A percentile compares a stretch with the other conserved stretches of the same genome.
Conservation (phyloP, 2,797 vertebrate species). For the Selene dorsalis region DNA sequence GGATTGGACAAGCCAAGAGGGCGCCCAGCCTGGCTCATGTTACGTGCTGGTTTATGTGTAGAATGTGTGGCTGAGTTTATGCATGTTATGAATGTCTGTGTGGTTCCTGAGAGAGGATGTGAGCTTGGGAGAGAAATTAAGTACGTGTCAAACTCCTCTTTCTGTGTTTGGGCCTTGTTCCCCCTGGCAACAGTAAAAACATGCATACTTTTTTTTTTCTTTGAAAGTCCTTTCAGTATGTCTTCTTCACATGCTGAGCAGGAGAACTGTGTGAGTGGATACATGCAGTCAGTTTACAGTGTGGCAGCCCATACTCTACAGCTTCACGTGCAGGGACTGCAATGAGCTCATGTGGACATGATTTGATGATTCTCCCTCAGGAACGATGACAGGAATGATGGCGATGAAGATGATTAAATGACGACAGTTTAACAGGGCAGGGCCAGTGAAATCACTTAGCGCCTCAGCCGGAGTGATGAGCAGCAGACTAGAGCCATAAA, state of each 20-base stretch:
- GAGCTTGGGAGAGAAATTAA: constrained; percentile 72
- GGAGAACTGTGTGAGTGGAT: constrained; percentile 17
- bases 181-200: constrained; percentile 81
- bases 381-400: constrained; percentile 40
- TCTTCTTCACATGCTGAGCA: constrained; percentile 34
- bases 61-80: constrained; percentile 47
- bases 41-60: constrained; percentile 46
- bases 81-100: constrained; percentile 55
- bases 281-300: constrained; percentile 46
- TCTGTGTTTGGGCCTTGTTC: constrained; percentile 75
- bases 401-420: constrained; percentile 48
- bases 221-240: constrained; percentile 32
- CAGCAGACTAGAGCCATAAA: constrained; percentile 48
- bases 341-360: constrained; percentile 51
- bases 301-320: constrained; percentile 18
- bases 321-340: constrained; percentile 32
- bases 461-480: constrained; percentile 52
- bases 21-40: constrained; percentile 57
- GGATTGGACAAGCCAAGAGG: constrained; percentile 53
- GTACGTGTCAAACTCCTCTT: constrained; percentile 69
- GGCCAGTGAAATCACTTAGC: constrained; percentile 56
- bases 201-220: constrained; percentile 63
- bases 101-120: constrained; percentile 60
- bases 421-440: constrained; percentile 39
- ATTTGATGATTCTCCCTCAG: constrained; percentile 42